phyloP scores from a whole-genome alignment of 2,888 invertebrate genomes.

The Himalopsyche kuldschensis region DNA sequence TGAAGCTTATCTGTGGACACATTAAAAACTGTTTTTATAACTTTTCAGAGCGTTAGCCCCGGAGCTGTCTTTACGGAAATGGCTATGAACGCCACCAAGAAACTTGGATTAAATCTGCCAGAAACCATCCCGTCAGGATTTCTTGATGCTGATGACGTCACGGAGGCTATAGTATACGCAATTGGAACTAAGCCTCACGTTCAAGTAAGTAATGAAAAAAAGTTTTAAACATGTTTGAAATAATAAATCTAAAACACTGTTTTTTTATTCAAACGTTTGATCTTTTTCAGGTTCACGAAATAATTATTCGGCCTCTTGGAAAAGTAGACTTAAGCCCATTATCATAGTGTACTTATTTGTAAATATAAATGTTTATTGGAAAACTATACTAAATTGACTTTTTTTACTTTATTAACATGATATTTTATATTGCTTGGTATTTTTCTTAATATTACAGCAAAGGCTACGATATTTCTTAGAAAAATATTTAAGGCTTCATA shows the following conservation, averaged over 20 bases:
- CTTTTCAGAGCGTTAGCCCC: constrained; percentile 48
- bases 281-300: constrained; percentile 26
- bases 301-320: constrained; percentile 19
- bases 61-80: constrained; percentile 47
- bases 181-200: constrained; percentile 58
- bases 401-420: too few species aligned
- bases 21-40: background rate
- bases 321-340: background rate
- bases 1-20: background rate
- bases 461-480: too few species aligned
- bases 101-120: constrained; percentile 49
- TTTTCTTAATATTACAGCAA: too few species aligned
- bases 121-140: constrained; percentile 39
- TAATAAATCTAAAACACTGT: background rate
- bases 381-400: too few species aligned
- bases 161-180: constrained; percentile 57
- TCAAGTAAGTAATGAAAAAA: constrained; percentile 49
- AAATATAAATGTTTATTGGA: too few species aligned
- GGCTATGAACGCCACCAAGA: constrained; percentile 45
- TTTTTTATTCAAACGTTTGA: background rate
- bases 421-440: too few species aligned
- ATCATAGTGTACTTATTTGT: too few species aligned
- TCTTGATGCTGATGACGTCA: constrained; percentile 57
- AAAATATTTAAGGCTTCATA: too few species aligned
- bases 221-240: background rate